Conservation (phyloP, 2,113 vertebrate genomes). For the Trogon melanurus region DNA sequence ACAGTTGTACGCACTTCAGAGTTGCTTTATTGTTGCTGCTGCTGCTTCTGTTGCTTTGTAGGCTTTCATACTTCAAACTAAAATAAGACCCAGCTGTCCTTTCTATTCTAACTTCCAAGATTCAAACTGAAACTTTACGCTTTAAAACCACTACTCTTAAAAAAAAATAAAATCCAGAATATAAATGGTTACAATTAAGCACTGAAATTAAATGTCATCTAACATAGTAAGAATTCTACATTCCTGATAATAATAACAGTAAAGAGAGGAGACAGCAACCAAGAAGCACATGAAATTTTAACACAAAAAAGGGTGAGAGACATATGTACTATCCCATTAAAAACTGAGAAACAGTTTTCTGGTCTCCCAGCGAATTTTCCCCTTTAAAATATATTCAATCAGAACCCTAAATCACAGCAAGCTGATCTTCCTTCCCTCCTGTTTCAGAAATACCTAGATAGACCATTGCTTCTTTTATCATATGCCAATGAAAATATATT, state of each 20-base stretch:
- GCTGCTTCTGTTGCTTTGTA: neutral
- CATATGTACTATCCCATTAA: neutral
- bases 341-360: neutral
- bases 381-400: neutral
- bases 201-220: neutral
- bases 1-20: neutral
- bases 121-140: neutral
- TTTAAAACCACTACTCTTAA: neutral
- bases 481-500: neutral
- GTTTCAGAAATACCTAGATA: neutral
- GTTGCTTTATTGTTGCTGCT: neutral
- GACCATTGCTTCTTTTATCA: neutral
- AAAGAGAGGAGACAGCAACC: neutral
- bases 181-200: neutral
- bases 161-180: neutral
- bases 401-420: neutral
- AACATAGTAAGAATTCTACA: neutral
- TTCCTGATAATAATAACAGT: neutral
- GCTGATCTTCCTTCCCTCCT: neutral
- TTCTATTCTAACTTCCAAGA: conserved; percentile 10
- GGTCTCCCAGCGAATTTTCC: neutral
- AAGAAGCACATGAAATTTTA: neutral
- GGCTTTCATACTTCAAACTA: neutral
- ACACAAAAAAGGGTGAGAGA: neutral
- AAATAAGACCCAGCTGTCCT: conserved; percentile 13